Evolutionary conservation across 2,888 invertebrate genomes (phyloP).

Genomic region (Rhodophaea formosa): DNA sequence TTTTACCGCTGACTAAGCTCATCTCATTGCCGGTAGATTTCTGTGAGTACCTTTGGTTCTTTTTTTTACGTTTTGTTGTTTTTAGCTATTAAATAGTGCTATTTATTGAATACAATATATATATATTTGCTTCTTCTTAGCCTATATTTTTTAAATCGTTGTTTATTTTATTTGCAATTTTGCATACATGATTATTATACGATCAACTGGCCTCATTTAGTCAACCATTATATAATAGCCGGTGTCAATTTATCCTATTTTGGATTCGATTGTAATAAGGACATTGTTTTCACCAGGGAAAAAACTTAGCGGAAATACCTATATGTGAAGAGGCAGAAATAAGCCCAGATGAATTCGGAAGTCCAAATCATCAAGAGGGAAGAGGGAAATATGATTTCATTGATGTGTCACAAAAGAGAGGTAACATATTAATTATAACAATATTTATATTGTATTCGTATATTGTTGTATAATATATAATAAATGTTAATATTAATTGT

Average conservation of each 20-base stretch:
- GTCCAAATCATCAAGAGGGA: slow-evolving; percentile 68
- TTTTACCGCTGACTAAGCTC: slow-evolving; percentile 46
- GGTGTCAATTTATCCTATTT: not conserved
- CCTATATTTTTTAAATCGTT: slow-evolving; percentile 20
- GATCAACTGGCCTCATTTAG: not conserved
- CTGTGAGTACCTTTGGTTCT: slow-evolving; percentile 73
- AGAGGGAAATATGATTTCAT: slow-evolving; percentile 73
- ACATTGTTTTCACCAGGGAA: slow-evolving; percentile 52
- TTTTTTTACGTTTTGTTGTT: slow-evolving; percentile 45
- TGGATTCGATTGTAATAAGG: not conserved
- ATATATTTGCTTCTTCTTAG: slow-evolving; percentile 25
- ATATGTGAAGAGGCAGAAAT: slow-evolving; percentile 84
- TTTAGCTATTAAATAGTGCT: slow-evolving; percentile 27
- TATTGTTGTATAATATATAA: too few species aligned
- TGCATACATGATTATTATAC: not conserved
- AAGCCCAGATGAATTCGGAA: slow-evolving; percentile 81
- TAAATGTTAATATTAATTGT: too few species aligned
- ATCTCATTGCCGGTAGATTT: slow-evolving; percentile 66
- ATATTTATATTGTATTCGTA: too few species aligned
- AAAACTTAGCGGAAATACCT: slow-evolving; percentile 83
- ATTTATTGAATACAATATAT: too few species aligned
- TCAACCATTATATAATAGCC: not conserved
- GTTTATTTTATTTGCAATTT: not conserved
- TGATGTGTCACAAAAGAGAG: slow-evolving; percentile 83
- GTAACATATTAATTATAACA: slow-evolving; percentile 43